Conservation (phyloP, 2,797 vertebrate genomes). For the Thalassophryne amazonica region DNA sequence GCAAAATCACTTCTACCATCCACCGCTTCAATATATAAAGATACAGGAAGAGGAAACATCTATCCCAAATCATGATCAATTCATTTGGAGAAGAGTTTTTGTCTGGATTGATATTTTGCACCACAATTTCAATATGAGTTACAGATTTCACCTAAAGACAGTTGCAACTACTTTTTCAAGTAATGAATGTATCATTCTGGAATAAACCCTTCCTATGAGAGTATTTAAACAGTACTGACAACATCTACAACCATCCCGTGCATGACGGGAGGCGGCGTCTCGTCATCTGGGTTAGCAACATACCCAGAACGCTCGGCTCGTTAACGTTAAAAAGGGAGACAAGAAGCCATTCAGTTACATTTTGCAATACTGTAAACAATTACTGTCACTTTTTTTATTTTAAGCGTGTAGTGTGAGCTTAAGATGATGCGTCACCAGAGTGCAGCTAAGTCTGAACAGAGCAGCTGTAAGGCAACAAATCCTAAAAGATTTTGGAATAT, state of each 20-base stretch:
- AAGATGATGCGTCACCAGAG: slow-evolving; percentile 17
- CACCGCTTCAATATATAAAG: slow-evolving; percentile 52
- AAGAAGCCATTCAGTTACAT: slow-evolving; percentile 7
- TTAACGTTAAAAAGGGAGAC: background rate
- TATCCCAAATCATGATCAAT: slow-evolving; percentile 43
- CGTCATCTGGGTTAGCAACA: background rate
- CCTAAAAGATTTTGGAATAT: slow-evolving; percentile 34
- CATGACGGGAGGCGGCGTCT: slow-evolving; percentile 22
- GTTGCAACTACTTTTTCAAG: background rate
- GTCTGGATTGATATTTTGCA: no score
- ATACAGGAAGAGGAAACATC: slow-evolving; percentile 38
- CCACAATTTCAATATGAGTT: slow-evolving; percentile 4
- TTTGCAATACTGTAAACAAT: background rate
- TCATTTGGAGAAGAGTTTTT: slow-evolving; percentile 45
- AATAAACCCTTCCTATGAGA: slow-evolving; percentile 51
- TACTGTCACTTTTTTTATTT: background rate
- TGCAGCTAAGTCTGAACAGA: slow-evolving; percentile 25
- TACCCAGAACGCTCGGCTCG: background rate
- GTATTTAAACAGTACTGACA: slow-evolving; percentile 44
- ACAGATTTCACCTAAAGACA: background rate
- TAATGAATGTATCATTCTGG: slow-evolving; percentile 41
- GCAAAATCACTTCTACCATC: slow-evolving; percentile 56
- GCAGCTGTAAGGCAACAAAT: slow-evolving; percentile 69
- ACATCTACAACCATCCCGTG: slow-evolving; percentile 45
- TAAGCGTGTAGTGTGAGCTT: background rate